Evolutionary conservation across 2,888 invertebrate genomes (phyloP).

Genomic region (Fragum whitleyi): DNA sequence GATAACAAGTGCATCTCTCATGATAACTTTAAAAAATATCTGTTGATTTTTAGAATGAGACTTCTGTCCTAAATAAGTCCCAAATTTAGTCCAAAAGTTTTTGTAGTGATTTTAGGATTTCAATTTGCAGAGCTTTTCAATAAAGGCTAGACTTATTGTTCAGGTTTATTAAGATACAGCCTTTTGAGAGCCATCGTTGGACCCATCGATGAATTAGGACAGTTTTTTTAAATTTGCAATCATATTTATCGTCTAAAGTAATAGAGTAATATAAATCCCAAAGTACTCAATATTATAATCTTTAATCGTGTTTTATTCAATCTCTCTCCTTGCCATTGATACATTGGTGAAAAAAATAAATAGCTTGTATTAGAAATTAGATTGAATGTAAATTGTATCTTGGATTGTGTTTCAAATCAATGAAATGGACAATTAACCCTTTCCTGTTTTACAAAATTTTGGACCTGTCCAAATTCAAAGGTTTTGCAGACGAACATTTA

Average conservation of each 20-base stretch:
- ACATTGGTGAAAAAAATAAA: constrained; percentile 4
- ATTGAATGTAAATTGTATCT: neutral
- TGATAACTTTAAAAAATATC: too few species aligned
- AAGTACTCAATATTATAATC: neutral
- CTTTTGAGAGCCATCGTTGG: too few species aligned
- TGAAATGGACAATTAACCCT: neutral
- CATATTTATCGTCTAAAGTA: neutral
- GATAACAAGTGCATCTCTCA: too few species aligned
- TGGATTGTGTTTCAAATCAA: neutral
- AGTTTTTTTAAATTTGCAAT: neutral
- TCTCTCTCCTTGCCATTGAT: neutral
- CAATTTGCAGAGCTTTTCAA: too few species aligned
- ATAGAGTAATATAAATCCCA: neutral
- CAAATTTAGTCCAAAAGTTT: too few species aligned
- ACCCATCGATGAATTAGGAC: too few species aligned
- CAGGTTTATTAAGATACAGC: too few species aligned
- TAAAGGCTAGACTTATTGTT: too few species aligned
- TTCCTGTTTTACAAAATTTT: neutral
- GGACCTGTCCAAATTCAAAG: neutral
- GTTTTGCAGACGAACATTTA: too few species aligned
- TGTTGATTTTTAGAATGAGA: too few species aligned
- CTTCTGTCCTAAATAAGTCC: too few species aligned
- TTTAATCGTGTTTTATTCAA: neutral
- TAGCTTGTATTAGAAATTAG: neutral
- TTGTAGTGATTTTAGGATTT: too few species aligned